Conservation (phyloP, 2,888 invertebrate genomes). For the Andrena fulva region DNA sequence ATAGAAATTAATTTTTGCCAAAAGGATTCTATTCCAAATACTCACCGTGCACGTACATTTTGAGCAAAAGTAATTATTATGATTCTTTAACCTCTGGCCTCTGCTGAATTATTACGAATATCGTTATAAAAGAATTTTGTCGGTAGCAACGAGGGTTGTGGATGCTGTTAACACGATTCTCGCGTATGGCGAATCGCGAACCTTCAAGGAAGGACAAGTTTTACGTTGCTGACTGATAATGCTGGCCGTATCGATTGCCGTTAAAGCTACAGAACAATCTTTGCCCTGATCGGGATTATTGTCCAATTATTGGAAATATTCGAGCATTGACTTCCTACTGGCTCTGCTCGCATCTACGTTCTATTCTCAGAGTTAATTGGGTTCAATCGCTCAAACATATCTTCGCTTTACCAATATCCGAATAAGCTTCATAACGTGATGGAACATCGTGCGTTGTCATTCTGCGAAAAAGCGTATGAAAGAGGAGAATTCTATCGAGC, state of each 20-base stretch:
- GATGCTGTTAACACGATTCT: not conserved
- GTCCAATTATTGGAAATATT: constrained; percentile 46
- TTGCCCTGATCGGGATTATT: constrained; percentile 34
- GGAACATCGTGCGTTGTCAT: constrained; percentile 7
- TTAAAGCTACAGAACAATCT: constrained; percentile 24
- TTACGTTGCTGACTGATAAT: constrained; percentile 21
- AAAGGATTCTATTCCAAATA: too few relatives aligned
- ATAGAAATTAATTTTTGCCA: too few relatives aligned
- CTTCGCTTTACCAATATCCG: constrained; percentile 23
- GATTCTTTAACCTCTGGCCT: too few relatives aligned
- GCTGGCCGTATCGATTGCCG: constrained; percentile 37
- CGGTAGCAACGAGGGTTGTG: not conserved
- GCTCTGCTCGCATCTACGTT: constrained; percentile 15
- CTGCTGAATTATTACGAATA: too few relatives aligned
- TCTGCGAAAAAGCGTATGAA: constrained; percentile 10
- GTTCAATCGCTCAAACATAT: constrained; percentile 44
- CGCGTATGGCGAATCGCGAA: not conserved
- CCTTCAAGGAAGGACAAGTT: not conserved
- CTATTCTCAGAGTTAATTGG: constrained; percentile 42
- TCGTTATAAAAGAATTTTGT: too few relatives aligned
- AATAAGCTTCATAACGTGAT: constrained; percentile 19
- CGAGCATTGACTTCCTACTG: constrained; percentile 38
- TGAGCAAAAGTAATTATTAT: too few relatives aligned
- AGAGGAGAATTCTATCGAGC: constrained; percentile 9
- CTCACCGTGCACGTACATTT: too few relatives aligned